Base-by-base conservation (phyloP, 2,113 vertebrate genomes). In the Illadopsis cleaveri region DNA sequence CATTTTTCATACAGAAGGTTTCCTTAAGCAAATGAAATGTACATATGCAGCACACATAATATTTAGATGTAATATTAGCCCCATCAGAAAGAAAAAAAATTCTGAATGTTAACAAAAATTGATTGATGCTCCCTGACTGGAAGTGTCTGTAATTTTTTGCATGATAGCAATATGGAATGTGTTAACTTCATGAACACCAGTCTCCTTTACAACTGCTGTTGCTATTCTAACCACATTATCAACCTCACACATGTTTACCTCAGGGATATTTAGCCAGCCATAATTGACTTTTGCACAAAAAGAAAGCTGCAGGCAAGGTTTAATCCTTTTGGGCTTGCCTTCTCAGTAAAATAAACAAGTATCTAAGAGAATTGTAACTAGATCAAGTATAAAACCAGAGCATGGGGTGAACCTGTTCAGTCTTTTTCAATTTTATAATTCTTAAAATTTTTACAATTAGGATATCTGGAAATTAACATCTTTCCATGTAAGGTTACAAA, bases 221-320 rank as follows among this genome's bases (percentile, higher is more conserved):
- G 93, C 79, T 95, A 96, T 97, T 97, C 94, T 94, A 96, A 95
- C 93, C 87, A 95, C 96, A 98, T 98, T 98, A 98, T 98, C 98
- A 98, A 86, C 95, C 95, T 97, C 98, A 97, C 98, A 98, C 98
- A 98, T 98, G 97, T 98, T 98, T 98, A 98, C 98, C 98, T 98
- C 97, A 97, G 98, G 98, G 98, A 98, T 98, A 97, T 97, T 97
- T 98, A 91, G 87, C 96, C 96, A 96, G 89, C 94, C 94, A 97
- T 98, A 98, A 98, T 98, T 98, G 98, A 98, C 98, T 98, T 98
- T 96, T 96, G 95, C 96, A 96, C 86, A 96, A 97, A 97, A 97
- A 96, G 96, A 97, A 96, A 94, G 97, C 98, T 98, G 88, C 94
- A 98, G 97, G 98, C 97, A 91, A 97, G 91, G 92, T 97, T 97